phyloP scores from a whole-genome alignment of 2,797 vertebrate genomes.

The Tadarida brasiliensis region DNA sequence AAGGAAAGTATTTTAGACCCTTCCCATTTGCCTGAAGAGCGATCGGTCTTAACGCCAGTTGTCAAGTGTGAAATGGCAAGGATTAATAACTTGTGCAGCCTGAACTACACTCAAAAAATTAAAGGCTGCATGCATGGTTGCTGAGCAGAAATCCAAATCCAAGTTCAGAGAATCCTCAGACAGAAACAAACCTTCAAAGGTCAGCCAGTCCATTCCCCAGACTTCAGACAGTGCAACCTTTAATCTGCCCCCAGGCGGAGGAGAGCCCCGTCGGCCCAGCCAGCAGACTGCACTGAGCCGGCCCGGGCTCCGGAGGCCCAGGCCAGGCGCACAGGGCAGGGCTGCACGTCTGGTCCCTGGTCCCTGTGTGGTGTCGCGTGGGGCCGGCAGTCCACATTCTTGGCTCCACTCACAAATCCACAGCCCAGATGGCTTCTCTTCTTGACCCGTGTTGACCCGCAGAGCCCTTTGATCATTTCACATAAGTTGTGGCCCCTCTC shows the following conservation, averaged over 20 bases:
- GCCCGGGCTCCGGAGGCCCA: background rate
- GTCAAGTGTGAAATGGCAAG: slow-evolving; percentile 6
- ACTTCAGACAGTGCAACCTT: slow-evolving; percentile 68
- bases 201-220: slow-evolving; percentile 53
- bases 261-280: background rate
- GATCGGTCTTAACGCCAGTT: background rate
- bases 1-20: slow-evolving; percentile 16
- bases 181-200: slow-evolving; percentile 70
- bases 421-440: background rate
- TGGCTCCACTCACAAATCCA: background rate
- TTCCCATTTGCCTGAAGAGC: slow-evolving; percentile 40
- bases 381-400: background rate
- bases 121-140: background rate
- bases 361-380: background rate
- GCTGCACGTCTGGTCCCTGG: background rate
- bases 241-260: background rate
- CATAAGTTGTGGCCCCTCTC: rapidly evolving
- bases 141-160: slow-evolving; percentile 54
- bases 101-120: background rate
- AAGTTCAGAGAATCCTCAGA: slow-evolving; percentile 3
- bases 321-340: background rate
- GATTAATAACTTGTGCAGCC: slow-evolving; percentile 8
- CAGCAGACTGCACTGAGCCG: background rate
- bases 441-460: background rate
- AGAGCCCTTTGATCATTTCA: background rate